Evolutionary conservation across 2,113 vertebrate genomes (phyloP), one percentile per base, ranked within the genome.

Genomic region (Sclerurus mexicanus): DNA sequence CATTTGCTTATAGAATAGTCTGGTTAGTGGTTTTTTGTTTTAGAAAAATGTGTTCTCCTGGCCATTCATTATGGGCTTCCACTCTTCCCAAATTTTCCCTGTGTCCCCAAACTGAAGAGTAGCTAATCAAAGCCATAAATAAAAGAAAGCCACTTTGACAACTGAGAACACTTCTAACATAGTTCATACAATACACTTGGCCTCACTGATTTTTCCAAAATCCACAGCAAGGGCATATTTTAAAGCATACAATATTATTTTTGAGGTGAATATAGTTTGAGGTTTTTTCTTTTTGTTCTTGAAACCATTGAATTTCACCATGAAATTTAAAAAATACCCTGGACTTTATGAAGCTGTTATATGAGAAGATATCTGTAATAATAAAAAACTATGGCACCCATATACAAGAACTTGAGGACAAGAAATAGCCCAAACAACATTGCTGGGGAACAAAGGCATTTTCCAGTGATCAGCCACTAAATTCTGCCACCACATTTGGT

Each of bases 41-140:
- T 16, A 94, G 96, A 96, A 97, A 97, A 97, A 97, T 94, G 68
- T 90, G 69, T 88, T 97, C 66, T 96, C 85, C 73, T 93, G 83
- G 87, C 74, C 93, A 95, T 96, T 98, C 89, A 76, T 97, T 97
- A 98, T 33, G 46, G 95, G 68, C 72, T 86, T 53, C 55, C 81
- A 89, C 87, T 94, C 94, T 72, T 96, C 93, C 88, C 92, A 95
- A 92, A 89, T 77, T 84, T 87, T 95, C 89, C 87, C 85, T 56
- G 1, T 94, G 37, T 87, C 68, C 42, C 74, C 67, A 40, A 85
- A 95, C 91, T 96, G 82, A 97, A 77, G 91, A 96, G 78, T 81
- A 92, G 91, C 74, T 93, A 95, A 93, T 68, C 72, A 95, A 95
- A 95, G 71, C 64, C 89, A 77, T 80, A 79, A 85, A 80, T 69